A percentile compares a stretch with the other conserved stretches of the same genome.
Evolutionary conservation across 2,888 invertebrate species (phyloP).

Genomic region (Tridacna crocea): DNA sequence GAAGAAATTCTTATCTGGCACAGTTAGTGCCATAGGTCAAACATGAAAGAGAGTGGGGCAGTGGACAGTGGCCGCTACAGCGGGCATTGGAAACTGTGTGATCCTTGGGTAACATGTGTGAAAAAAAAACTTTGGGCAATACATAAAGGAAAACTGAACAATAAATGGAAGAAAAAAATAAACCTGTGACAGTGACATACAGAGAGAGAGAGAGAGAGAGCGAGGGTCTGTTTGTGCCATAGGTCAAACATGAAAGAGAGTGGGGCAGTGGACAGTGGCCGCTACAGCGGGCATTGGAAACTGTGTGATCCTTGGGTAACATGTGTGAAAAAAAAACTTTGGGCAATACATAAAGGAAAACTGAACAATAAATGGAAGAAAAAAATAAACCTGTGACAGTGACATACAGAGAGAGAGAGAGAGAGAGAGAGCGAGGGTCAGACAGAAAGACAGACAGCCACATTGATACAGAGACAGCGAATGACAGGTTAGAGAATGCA

Average conservation of each 20-base stretch:
- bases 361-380: not conserved
- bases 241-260: too few relatives aligned
- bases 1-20: too few relatives aligned
- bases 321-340: not conserved
- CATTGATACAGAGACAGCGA: constrained; percentile 25
- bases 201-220: constrained; percentile 24
- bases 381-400: not conserved
- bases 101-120: too few relatives aligned
- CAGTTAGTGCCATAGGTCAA: too few relatives aligned
- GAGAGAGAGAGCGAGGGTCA: constrained; percentile 7
- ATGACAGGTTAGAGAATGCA: not conserved
- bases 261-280: too few relatives aligned
- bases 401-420: constrained; percentile 22
- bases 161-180: not conserved
- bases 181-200: constrained; percentile 6
- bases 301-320: too few relatives aligned
- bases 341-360: not conserved
- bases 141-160: not conserved
- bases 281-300: too few relatives aligned
- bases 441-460: constrained; percentile 31
- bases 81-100: too few relatives aligned
- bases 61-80: too few relatives aligned
- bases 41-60: too few relatives aligned
- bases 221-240: not conserved
- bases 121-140: not conserved